A percentile compares a stretch with the other conserved stretches of the same genome.
Evolutionary conservation across 2,797 vertebrate genomes (phyloP).

Genomic region (Enteromius radiatus): DNA sequence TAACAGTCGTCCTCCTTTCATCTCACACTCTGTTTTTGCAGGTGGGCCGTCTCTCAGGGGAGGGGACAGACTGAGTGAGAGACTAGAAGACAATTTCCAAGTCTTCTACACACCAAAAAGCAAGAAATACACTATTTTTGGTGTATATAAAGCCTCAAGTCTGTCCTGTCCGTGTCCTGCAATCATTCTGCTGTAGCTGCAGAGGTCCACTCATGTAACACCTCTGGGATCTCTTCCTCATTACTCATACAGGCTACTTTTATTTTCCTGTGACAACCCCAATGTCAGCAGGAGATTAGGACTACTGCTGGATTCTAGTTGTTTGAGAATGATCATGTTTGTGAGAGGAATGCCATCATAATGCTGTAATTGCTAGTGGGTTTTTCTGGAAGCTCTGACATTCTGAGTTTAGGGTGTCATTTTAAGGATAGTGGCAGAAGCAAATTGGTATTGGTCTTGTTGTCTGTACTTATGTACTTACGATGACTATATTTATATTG

Average conservation of each 20-base stretch:
- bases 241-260: constrained; percentile 36
- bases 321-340: constrained; percentile 6
- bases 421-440: constrained; percentile 16
- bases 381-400: not conserved
- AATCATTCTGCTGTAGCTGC: constrained; percentile 39
- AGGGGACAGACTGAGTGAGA: constrained; percentile 31
- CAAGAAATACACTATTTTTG: not conserved
- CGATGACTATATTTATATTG: constrained; percentile 1
- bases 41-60: constrained; percentile 58
- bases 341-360: constrained; percentile 5
- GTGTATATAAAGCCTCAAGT: not conserved
- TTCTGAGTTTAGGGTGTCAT: constrained; percentile 5
- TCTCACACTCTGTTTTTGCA: constrained; percentile 58
- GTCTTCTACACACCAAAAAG: constrained; percentile 8
- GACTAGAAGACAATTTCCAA: constrained; percentile 43
- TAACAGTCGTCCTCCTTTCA: constrained; percentile 57
- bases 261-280: not conserved
- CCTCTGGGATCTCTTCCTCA: constrained; percentile 47
- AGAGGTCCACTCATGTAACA: constrained; percentile 32
- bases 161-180: constrained; percentile 48
- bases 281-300: not conserved
- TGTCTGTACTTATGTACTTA: constrained; percentile 13
- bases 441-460: constrained; percentile 17
- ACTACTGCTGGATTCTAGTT: constrained; percentile 1
- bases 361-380: not conserved